These are phyloP conservation scores for Palythoa heliodiscus DNA, from an alignment of 92 coral and sea anemone genomes.

Conservation along the genomic window DNA sequence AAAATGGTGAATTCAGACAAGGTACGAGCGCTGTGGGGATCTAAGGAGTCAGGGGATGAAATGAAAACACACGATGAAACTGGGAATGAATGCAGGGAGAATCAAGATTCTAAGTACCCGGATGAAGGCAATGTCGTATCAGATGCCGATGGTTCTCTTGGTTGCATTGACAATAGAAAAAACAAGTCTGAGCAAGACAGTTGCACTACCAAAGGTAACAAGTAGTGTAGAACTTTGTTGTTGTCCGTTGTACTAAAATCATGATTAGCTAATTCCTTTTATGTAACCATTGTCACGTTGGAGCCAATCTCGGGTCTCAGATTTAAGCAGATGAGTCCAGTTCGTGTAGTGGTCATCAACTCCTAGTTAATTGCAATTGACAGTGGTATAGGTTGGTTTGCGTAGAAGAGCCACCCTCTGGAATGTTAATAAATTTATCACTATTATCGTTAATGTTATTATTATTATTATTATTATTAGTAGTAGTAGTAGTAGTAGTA, in stretches of 20 bases:
- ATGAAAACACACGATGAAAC: neutral
- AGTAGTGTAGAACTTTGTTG: neutral
- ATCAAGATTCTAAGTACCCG: neutral
- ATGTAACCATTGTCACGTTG: no score
- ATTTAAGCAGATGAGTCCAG: no score
- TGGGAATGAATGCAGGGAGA: neutral
- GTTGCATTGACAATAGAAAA: neutral
- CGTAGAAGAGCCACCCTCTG: no score
- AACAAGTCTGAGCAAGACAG: neutral
- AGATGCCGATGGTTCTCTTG: neutral
- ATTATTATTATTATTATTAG: no score
- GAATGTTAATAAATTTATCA: no score
- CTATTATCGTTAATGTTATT: no score
- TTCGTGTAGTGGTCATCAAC: no score
- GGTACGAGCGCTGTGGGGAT: constrained; percentile 36
- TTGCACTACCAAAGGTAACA: constrained; percentile 4
- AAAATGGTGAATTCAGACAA: constrained; percentile 24
- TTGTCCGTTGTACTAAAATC: neutral
- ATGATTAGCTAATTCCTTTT: neutral
- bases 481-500: no score
- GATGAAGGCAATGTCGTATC: neutral
- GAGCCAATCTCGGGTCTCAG: no score
- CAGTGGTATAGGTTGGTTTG: no score
- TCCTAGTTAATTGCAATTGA: no score
- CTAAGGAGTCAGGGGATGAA: neutral